phyloP scores from a whole-genome alignment of 2,888 invertebrate species.

The Yponomeuta evonymella region DNA sequence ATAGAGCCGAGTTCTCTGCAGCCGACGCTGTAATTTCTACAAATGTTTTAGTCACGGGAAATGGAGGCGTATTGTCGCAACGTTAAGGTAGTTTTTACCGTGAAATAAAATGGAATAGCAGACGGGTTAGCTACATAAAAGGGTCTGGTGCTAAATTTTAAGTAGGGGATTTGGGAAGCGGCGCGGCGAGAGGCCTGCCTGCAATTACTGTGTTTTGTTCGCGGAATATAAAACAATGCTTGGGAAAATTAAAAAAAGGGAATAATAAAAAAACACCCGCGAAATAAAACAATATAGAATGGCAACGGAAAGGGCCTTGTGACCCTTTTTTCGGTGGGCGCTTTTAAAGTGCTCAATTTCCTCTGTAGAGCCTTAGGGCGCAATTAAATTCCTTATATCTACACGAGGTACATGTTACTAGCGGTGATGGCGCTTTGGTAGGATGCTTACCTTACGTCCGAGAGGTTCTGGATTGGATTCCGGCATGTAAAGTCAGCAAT shows the following conservation, averaged over 20 bases:
- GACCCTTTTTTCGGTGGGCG: background rate
- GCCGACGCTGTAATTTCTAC: constrained; percentile 5
- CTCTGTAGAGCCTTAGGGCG: background rate
- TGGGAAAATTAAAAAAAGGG: constrained; percentile 8
- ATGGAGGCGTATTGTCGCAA: constrained; percentile 28
- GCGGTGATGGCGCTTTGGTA: too few relatives aligned
- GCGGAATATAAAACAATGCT: constrained; percentile 16
- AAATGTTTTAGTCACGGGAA: constrained; percentile 21
- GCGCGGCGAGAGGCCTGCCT: constrained; percentile 41
- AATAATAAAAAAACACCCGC: background rate
- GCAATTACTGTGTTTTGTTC: constrained; percentile 16
- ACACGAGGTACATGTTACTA: background rate
- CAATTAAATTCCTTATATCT: background rate
- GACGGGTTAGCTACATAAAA: constrained; percentile 56
- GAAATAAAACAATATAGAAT: constrained; percentile 2
- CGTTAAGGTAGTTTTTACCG: constrained; percentile 34
- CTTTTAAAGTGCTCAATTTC: background rate
- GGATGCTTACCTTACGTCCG: too few relatives aligned
- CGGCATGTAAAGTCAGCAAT: too few relatives aligned
- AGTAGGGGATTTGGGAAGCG: constrained; percentile 67
- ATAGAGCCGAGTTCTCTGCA: constrained; percentile 38
- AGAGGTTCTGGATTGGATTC: too few relatives aligned
- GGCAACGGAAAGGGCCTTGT: background rate
- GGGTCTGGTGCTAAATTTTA: constrained; percentile 70
- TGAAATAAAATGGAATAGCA: constrained; percentile 31